Evolutionary conservation across 2,888 invertebrate genomes (phyloP).

Genomic region (Nemurella pictetii): DNA sequence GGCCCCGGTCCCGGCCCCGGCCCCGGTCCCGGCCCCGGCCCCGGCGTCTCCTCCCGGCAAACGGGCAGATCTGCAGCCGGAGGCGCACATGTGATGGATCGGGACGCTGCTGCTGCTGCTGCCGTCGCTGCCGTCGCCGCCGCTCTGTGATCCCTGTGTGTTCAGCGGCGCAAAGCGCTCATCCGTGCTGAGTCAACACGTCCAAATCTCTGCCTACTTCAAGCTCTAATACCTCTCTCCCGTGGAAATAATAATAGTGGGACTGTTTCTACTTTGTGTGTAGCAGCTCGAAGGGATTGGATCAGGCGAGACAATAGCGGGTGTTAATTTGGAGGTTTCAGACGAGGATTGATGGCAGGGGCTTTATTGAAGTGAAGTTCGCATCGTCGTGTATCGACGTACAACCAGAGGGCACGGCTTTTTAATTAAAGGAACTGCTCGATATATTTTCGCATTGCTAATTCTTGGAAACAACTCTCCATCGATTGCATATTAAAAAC

Average conservation of each 20-base stretch:
- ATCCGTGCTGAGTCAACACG: conserved; percentile 35
- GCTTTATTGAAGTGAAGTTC: no score
- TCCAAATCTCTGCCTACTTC: conserved; percentile 24
- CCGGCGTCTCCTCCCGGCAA: not conserved
- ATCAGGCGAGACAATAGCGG: not conserved
- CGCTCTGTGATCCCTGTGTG: conserved; percentile 12
- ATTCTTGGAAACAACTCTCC: no score
- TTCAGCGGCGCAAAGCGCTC: conserved; percentile 31
- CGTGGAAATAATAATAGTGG: conserved; percentile 8
- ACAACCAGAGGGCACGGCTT: no score
- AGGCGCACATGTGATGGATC: not conserved
- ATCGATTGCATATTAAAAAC: no score
- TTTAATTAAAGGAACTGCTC: no score
- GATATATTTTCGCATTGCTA: no score
- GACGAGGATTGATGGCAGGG: no score
- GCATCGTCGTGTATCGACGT: no score
- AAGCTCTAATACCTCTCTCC: not conserved
- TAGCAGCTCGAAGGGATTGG: conserved; percentile 2
- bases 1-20: no score
- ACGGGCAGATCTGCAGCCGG: not conserved
- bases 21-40: not conserved
- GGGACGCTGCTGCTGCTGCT: not conserved
- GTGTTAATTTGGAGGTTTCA: not conserved
- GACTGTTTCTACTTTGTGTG: conserved; percentile 8
- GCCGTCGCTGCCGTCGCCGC: not conserved